Conservation (phyloP, 2,113 vertebrate species). For the Laticauda colubrina region DNA sequence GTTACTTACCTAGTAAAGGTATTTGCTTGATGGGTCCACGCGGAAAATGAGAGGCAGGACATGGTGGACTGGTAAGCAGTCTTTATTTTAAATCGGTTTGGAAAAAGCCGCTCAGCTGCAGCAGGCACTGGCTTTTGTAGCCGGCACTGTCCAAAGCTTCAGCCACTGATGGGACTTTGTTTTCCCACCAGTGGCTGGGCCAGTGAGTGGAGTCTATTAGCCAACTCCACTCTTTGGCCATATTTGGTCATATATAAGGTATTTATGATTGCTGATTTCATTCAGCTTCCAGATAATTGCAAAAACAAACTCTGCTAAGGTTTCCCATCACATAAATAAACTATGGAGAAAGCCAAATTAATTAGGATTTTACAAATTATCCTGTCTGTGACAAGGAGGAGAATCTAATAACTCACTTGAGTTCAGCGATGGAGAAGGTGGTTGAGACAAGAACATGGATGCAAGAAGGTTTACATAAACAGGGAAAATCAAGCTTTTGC, state of each 20-base stretch:
- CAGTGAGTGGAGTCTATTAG: too few species aligned
- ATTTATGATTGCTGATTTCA: not conserved
- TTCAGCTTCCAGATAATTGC: not conserved
- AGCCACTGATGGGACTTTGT: too few species aligned
- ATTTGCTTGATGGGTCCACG: too few species aligned
- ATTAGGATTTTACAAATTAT: not conserved
- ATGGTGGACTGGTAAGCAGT: too few species aligned
- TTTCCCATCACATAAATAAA: not conserved
- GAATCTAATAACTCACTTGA: not conserved
- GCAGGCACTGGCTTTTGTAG: too few species aligned
- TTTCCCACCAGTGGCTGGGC: too few species aligned
- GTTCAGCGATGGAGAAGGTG: not conserved
- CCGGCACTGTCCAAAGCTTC: too few species aligned
- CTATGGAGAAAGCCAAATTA: not conserved
- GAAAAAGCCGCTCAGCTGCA: too few species aligned
- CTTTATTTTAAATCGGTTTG: too few species aligned
- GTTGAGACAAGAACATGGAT: not conserved
- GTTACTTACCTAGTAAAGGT: not conserved
- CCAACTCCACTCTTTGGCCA: too few species aligned
- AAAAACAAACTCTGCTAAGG: not conserved
- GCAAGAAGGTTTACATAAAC: not conserved
- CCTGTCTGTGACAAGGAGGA: not conserved
- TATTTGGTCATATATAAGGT: too few species aligned
- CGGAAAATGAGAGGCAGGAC: too few species aligned
- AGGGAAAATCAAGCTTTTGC: not conserved